Conservation (phyloP, 2,113 vertebrate genomes). For the Myrmecophaga tridactyla region DNA sequence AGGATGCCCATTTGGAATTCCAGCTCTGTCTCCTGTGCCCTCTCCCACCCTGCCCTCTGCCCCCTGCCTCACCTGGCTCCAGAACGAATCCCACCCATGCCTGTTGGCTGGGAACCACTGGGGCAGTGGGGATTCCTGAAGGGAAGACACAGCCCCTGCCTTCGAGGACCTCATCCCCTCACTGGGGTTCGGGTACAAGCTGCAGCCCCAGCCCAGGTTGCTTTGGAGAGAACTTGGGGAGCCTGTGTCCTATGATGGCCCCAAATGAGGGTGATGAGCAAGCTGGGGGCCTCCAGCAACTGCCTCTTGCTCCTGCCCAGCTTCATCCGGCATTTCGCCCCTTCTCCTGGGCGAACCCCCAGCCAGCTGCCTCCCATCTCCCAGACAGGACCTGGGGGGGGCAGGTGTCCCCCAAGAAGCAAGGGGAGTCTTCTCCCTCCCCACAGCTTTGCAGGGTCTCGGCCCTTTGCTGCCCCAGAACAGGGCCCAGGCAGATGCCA, state of each 20-base stretch:
- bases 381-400: too few relatives aligned
- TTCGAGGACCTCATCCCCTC: fast-evolving
- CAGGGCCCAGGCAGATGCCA: not conserved
- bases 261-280: too few relatives aligned
- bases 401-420: too few relatives aligned
- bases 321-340: too few relatives aligned
- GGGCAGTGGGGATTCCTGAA: too few relatives aligned
- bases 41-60: fast-evolving
- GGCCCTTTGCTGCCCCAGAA: too few relatives aligned
- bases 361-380: too few relatives aligned
- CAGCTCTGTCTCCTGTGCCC: too few relatives aligned
- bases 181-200: fast-evolving
- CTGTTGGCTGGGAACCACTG: not conserved
- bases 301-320: fast-evolving
- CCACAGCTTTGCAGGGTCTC: too few relatives aligned
- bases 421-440: too few relatives aligned
- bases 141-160: not conserved
- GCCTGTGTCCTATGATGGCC: too few relatives aligned
- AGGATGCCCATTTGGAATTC: too few relatives aligned
- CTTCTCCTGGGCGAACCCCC: not conserved
- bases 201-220: not conserved
- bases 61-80: not conserved
- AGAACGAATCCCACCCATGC: not conserved
- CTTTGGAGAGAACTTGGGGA: fast-evolving
- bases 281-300: not conserved